Base-by-base conservation (phyloP, 2,888 invertebrate genomes). In the Pediacus dermestoides region DNA sequence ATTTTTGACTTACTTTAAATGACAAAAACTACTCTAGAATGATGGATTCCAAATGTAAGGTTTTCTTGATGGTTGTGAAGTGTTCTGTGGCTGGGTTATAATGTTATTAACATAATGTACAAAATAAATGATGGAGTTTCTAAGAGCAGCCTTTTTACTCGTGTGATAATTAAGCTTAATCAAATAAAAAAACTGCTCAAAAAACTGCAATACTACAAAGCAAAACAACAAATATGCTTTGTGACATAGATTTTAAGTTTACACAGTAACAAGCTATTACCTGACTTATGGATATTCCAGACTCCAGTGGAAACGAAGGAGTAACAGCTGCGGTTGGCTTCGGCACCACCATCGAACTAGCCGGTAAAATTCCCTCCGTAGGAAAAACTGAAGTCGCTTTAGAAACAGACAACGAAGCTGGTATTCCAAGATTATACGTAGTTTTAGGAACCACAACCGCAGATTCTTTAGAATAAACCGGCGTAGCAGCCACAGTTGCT, bases 271-370 rank as follows among this genome's bases (percentile, higher is more conserved):
- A n/a, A n/a, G n/a, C n/a, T n/a, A n/a, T 53, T 55, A 68, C 67
- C 61, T 67, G 66, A 49, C 61, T 67, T 32, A 67, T 63, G 8
- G 65, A 65, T 23, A 67, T 53, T 30, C 66, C 66, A 6, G 67
- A 64, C 34, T 67, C 67, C 26, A 55, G 39, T 4, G 63, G 48
- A 55, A 63, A 67, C 39, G 55, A 57, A 2, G 62, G 60, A 18
- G 57, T 48, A 7, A 36, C 42, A 10, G 42, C 21, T 2, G 49
- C 39, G 12, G 42, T 27, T 4, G 44, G 14, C 2, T 44, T 36
- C 13, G 46, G 46, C 2, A 55, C 46, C 11, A 61, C 56, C 16
- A 51, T 53, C 34, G 58, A 43, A 26, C 52, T 44, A 2, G 56
- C 26, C 2, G 61, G 59, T 34, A 60, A 34, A 32, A 39, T 40